A percentile compares a stretch with the other conserved stretches of the same genome.
Evolutionary conservation across 2,113 vertebrate genomes (phyloP).

Genomic region (Rana temporaria): DNA sequence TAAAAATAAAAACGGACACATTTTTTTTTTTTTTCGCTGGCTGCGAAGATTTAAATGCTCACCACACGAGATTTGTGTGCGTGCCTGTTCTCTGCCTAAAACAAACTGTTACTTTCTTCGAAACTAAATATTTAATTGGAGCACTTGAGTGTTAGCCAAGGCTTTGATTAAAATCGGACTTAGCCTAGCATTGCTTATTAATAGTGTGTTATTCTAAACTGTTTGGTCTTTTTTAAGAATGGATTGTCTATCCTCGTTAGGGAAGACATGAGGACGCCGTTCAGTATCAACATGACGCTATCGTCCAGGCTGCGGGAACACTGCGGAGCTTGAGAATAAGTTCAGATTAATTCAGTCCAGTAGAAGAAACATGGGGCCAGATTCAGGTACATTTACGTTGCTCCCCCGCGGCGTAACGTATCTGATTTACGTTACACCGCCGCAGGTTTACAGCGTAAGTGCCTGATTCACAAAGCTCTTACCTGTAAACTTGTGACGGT

Average conservation of each 20-base stretch:
- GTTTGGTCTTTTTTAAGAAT: constrained; percentile 10
- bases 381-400: too few species aligned
- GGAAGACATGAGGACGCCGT: neutral
- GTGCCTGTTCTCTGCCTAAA: neutral
- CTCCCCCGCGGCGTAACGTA: too few species aligned
- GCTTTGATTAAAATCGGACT: constrained; percentile 45
- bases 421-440: too few species aligned
- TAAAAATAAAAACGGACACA: neutral
- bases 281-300: constrained; percentile 5
- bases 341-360: neutral
- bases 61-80: neutral
- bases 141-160: constrained; percentile 8
- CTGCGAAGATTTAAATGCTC: neutral
- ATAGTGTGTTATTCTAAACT: constrained; percentile 49
- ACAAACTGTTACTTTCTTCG: constrained; percentile 33
- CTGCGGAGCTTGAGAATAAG: neutral
- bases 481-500: too few species aligned
- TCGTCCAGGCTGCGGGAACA: neutral
- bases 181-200: constrained; percentile 29
- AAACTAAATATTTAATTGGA: constrained; percentile 37
- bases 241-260: constrained; percentile 34
- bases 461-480: too few species aligned
- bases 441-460: too few species aligned
- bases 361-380: too few species aligned
- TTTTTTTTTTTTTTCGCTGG: neutral